These are phyloP conservation scores for Saccopteryx bilineata DNA, from an alignment of 2,113 vertebrate species.

Conservation along the genomic window DNA sequence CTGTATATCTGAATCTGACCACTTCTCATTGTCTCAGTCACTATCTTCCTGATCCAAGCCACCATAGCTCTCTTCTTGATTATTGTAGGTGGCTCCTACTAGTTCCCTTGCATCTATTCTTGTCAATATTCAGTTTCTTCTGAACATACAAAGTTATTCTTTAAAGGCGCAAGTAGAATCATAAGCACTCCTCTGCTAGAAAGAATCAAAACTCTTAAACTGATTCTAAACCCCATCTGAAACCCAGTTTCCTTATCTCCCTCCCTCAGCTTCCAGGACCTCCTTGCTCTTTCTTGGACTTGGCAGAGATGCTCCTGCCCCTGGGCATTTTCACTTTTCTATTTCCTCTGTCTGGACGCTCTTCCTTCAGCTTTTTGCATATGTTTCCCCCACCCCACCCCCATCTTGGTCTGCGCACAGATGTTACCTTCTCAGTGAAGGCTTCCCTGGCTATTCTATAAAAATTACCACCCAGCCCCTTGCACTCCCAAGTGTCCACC, in stretches of 20 bases:
- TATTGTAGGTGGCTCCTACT: not conserved
- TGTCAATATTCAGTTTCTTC: not conserved
- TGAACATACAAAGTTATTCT: not conserved
- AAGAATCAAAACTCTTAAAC: not conserved
- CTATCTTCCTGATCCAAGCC: not conserved
- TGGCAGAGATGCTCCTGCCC: not conserved
- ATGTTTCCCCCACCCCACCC: not conserved
- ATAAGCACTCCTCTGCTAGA: not conserved
- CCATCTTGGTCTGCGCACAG: not conserved
- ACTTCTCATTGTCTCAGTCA: not conserved
- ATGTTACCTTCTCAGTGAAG: not conserved
- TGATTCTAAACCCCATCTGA: not conserved
- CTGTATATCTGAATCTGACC: not conserved
- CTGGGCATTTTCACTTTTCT: not conserved
- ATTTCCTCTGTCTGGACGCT: not conserved
- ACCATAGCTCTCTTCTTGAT: not conserved
- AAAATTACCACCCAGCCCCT: not conserved
- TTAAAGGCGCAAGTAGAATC: not conserved
- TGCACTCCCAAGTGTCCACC: not conserved
- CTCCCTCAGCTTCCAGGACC: not conserved
- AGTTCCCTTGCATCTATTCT: not conserved
- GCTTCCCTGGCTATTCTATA: not conserved
- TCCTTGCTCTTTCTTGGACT: not conserved
- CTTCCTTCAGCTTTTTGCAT: not conserved
- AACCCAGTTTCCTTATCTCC: not conserved